Evolutionary conservation across 2,888 invertebrate species (phyloP), one percentile per base, ranked within the genome.

Genomic region (Tachina fera): DNA sequence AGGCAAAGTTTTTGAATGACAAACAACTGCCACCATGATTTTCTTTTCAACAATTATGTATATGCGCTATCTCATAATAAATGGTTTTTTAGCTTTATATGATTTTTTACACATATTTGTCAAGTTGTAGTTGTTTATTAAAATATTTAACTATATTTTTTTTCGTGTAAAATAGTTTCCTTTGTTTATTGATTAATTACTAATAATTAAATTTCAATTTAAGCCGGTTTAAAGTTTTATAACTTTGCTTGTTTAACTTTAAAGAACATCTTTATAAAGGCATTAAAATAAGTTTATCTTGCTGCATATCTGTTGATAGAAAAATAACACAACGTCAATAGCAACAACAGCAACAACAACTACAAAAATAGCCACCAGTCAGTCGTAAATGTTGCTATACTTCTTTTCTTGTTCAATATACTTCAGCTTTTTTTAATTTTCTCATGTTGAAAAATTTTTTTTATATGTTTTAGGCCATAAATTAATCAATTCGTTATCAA

Each of bases 401-500:
- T 13, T 41, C 47, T 51, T 49, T 58, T 45, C 14, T 56, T 53
- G 61, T 72, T 47, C 5, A 47, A 58, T 65, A 9, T 22, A 19
- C 41, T 60, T 56, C n/a, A 47, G 8, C 11, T 11, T 45, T 75
- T 51, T 22, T 13, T 65, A 16, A 31, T 22, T 14, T 58, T 58
- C 56, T 65, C 13, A 60, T 68, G 72, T 72, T 74, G 67, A 78
- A 67, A 61, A 31, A n/a, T n/a, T 6, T 31, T 67, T 78, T 76
- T 74, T 77, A 39, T 75, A 56, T 68, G 60, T 75, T 75, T 80
- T 70, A 60, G 67, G 78, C 67, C 72, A 78, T 83, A 83, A 83
- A 78, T 78, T 78, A 78, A 83, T 83, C 77, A 83, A 78, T 16
- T 67, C 19, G 49, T 47, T 53, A 67, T 53, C 53, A 51, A 53